Evolutionary conservation across 2,113 vertebrate genomes (phyloP), one percentile per base, ranked within the genome.

Genomic region (Ictalurus punctatus): DNA sequence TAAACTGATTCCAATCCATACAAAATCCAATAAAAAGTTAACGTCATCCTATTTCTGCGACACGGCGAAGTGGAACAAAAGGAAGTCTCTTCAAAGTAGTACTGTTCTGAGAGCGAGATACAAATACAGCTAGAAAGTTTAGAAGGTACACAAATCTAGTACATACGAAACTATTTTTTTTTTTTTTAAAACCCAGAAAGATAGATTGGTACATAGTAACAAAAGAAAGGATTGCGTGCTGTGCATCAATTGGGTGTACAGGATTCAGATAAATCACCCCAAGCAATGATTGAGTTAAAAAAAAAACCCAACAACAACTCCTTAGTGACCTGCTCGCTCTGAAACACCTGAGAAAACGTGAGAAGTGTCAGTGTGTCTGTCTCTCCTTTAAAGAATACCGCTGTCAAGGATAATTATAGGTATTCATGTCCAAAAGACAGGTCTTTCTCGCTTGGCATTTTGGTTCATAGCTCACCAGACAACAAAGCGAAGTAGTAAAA

Each of bases 341-440:
- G 34, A 76, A 78, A 27, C 40, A 80, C 61, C 87, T 88, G 87
- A 71, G 80, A 88, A 88, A 84, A 84, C 7, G 13, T 74, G 85
- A 78, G 54, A 89, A 80, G 25, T 30, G 48, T 61, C 52, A 34
- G 56, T 63, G 78, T 17, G 8, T 34, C 69, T 58, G 54, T 73
- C 17, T 86, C 12, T 61, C 16, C 44, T 84, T 84, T 78, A 30
- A 86, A 83, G 79, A 88, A 83, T 5, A 14, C 84, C 59, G 61
- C 71, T 74, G 59, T 84, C 61, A 84, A 87, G 87, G 86, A 85
- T 89, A 87, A 91, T 91, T 91, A 74, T 14, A 89, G 85, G 87
- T 65, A 54, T 87, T 87, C 40, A 48, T 67, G 54, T 63, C 58
- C 69, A 74, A 73, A 87, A 84, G 25, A 87, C 74, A 82, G 69